Conservation (phyloP, 2,888 invertebrate genomes). For the Argyra leucocephala region DNA sequence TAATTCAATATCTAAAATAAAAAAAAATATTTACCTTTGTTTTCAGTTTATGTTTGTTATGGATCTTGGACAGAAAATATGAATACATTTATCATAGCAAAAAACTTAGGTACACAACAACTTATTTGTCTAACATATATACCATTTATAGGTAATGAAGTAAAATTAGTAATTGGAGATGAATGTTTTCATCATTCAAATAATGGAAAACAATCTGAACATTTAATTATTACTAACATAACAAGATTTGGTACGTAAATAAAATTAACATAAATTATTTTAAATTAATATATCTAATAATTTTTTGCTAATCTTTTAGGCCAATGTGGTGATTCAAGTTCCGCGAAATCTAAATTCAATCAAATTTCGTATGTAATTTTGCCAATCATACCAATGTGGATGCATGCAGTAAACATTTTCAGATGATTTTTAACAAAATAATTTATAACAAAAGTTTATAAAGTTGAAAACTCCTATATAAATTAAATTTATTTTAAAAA, state of each 20-base stretch:
- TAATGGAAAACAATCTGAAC: conserved; percentile 39
- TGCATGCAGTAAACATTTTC: not conserved
- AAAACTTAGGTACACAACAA: conserved; percentile 41
- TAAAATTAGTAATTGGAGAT: conserved; percentile 42
- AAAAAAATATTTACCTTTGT: conserved; percentile 13
- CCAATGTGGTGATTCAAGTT: conserved; percentile 26
- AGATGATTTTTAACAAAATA: not conserved
- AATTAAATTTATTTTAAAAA: not conserved
- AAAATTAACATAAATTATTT: not conserved
- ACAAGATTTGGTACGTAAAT: conserved; percentile 37
- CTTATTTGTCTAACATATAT: conserved; percentile 43
- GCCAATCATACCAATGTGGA: not conserved
- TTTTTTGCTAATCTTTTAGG: conserved; percentile 21
- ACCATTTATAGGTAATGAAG: conserved; percentile 37
- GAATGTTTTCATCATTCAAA: conserved; percentile 41
- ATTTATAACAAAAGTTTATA: not conserved
- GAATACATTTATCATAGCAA: conserved; percentile 67
- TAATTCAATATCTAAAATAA: not conserved
- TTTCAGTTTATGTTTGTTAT: conserved; percentile 75
- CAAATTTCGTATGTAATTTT: not conserved
- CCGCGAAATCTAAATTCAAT: conserved; percentile 18
- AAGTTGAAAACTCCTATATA: not conserved
- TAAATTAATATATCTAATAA: not conserved
- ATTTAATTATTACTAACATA: conserved; percentile 42
- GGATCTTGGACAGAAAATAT: conserved; percentile 83